Conservation (phyloP, 1,140 invertebrate species). For the Drosophila melanica region DNA sequence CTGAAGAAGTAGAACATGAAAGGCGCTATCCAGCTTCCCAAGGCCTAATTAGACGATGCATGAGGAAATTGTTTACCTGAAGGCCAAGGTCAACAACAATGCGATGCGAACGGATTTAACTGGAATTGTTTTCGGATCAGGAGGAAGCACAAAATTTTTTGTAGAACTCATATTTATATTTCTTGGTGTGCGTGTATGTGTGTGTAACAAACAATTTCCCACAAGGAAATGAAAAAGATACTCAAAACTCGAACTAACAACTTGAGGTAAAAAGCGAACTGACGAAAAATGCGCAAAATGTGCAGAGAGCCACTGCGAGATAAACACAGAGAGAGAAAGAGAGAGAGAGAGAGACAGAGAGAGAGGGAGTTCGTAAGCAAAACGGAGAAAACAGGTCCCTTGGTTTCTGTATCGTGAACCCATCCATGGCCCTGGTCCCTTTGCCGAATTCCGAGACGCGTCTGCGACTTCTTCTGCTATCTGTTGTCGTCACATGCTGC, state of each 20-base stretch:
- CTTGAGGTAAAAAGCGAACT: conserved; percentile 34
- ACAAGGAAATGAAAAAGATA: conserved; percentile 65
- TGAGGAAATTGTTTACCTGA: conserved; percentile 66
- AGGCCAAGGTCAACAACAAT: conserved; percentile 69
- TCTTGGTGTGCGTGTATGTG: conserved; percentile 14
- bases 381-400: conserved; percentile 64
- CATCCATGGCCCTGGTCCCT: conserved; percentile 11
- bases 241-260: conserved; percentile 29
- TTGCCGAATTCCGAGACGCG: conserved; percentile 36
- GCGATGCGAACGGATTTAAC: conserved; percentile 65
- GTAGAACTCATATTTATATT: conserved; percentile 36
- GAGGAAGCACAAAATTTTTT: conserved; percentile 40
- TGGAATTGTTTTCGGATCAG: conserved; percentile 50
- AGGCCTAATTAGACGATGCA: conserved; percentile 63
- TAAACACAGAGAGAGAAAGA: neutral
- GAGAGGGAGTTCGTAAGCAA: neutral
- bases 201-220: conserved; percentile 56
- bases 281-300: conserved; percentile 51
- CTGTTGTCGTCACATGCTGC: conserved; percentile 47
- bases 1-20: conserved; percentile 34
- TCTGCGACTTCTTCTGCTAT: conserved; percentile 29
- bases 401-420: conserved; percentile 6
- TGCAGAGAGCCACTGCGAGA: conserved; percentile 23
- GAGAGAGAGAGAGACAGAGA: neutral
- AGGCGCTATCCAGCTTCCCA: conserved; percentile 40